Evolutionary conservation across 2,797 vertebrate species (phyloP), one percentile per base, ranked within the genome.

Genomic region (Sphenopsis melanotis): DNA sequence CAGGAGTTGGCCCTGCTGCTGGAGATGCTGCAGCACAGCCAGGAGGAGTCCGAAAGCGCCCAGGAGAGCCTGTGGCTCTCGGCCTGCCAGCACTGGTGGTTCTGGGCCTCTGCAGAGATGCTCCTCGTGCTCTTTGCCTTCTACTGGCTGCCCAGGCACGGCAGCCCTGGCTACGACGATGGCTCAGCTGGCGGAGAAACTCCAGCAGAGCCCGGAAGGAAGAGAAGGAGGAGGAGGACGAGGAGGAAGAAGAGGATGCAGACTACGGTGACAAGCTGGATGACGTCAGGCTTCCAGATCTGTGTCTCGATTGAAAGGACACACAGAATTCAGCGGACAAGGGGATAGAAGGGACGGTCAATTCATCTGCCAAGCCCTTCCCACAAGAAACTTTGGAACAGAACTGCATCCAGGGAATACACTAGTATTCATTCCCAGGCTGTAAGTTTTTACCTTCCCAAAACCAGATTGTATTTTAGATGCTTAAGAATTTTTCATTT

Each of bases 11-110:
- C 39, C 36, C 11, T 2, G 30, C 47, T 68, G 30, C 41, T 4
- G 46, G 11, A 34, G 52, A 24, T 26, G 23, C 47, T 53, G 34
- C 34, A 37, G 56, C 37, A 12, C 39, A 32, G 13, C 29, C 49
- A n/a, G 29, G n/a, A 47, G 27, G 0, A 3, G 22, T 15, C 18
- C 1, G 0, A 5, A 37, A 6, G 2, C 3, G 0, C n/a, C 20
- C 4, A 5, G n/a, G 16, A 2, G 4, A 32, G 42, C 42, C 26
- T 36, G 22, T 8, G 49, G 46, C 36, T 50, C 57, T 29, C 0
- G 0, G 42, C 15, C 50, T 79, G 66, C 19, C 36, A 27, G 57
- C 12, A 27, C 10, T 64, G 50, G 36, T 64, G 36, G 42, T n/a
- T 79, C 66, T 64, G 50, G 50, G 6, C 7, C 32, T 11, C 7